Evolutionary conservation across 2,113 vertebrate genomes (phyloP).

Genomic region (Chamaetylas fuelleborni): DNA sequence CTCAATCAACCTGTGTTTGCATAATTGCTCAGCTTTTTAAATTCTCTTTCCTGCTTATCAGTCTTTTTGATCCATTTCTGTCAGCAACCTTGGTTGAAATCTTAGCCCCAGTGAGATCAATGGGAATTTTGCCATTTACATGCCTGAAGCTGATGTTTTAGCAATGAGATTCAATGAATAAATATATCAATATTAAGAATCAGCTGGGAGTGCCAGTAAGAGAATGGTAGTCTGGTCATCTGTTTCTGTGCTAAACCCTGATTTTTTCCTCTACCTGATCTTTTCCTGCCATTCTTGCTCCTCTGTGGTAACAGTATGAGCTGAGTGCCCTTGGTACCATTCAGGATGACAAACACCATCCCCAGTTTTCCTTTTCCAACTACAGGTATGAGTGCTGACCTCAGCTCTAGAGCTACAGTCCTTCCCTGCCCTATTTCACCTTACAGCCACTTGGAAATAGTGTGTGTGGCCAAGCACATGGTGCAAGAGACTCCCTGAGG

Average conservation of each 20-base stretch:
- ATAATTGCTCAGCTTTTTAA: background rate
- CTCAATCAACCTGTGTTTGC: background rate
- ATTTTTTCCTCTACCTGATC: background rate
- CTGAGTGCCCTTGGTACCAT: background rate
- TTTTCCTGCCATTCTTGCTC: fast-evolving
- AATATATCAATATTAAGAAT: background rate
- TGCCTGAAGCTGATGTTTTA: background rate
- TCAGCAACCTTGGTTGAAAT: background rate
- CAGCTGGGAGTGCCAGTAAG: background rate
- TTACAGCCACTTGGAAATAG: background rate
- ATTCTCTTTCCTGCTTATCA: background rate
- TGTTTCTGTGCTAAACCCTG: background rate
- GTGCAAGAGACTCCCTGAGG: background rate
- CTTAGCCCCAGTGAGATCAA: background rate
- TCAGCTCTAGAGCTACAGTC: background rate
- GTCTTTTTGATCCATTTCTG: background rate
- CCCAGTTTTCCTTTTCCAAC: background rate
- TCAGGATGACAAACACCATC: background rate
- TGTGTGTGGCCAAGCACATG: background rate
- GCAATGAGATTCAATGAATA: background rate
- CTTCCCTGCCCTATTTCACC: background rate
- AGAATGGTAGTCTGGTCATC: background rate
- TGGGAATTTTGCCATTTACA: background rate
- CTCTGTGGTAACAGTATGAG: background rate
- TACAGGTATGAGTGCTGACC: background rate